phyloP scores from a whole-genome alignment of 2,797 vertebrate species.

The Microctenopoma stevenorrisi region DNA sequence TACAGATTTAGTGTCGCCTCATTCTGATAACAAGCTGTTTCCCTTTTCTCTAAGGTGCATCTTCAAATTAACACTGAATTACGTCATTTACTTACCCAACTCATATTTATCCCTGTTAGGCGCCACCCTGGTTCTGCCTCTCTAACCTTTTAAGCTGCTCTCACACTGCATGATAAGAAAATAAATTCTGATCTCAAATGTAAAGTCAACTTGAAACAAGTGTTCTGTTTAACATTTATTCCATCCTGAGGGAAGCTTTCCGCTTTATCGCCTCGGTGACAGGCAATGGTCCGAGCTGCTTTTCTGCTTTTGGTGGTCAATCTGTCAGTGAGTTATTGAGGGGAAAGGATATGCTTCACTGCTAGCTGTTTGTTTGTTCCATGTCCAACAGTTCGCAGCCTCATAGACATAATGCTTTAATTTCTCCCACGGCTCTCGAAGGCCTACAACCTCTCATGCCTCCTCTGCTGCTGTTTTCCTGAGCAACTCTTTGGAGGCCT shows the following conservation, averaged over 20 bases:
- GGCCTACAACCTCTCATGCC: constrained; percentile 6
- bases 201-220: constrained; percentile 32
- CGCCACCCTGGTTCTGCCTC: not conserved
- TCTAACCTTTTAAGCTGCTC: constrained; percentile 31
- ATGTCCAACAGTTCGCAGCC: constrained; percentile 3
- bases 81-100: not conserved
- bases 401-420: constrained; percentile 9
- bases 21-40: constrained; percentile 1
- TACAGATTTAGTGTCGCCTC: not conserved
- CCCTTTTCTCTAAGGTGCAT: not conserved
- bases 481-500: constrained; percentile 6
- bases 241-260: constrained; percentile 29
- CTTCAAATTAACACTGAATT: not conserved
- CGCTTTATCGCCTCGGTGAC: constrained; percentile 18
- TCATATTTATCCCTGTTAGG: not conserved
- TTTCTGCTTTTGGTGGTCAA: constrained; percentile 27
- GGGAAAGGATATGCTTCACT: constrained; percentile 11
- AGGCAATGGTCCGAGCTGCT: constrained; percentile 25
- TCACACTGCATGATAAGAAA: constrained; percentile 21
- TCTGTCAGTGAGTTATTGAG: constrained; percentile 39
- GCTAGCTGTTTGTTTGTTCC: not conserved
- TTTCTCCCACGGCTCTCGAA: constrained; percentile 16
- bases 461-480: constrained; percentile 5
- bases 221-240: constrained; percentile 38
- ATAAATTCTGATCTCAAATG: constrained; percentile 28